A percentile compares a stretch with the other conserved stretches of the same genome.
These are phyloP conservation scores for Octodon degus DNA, from an alignment of 2,113 vertebrate genomes.

Conservation along the genomic window DNA sequence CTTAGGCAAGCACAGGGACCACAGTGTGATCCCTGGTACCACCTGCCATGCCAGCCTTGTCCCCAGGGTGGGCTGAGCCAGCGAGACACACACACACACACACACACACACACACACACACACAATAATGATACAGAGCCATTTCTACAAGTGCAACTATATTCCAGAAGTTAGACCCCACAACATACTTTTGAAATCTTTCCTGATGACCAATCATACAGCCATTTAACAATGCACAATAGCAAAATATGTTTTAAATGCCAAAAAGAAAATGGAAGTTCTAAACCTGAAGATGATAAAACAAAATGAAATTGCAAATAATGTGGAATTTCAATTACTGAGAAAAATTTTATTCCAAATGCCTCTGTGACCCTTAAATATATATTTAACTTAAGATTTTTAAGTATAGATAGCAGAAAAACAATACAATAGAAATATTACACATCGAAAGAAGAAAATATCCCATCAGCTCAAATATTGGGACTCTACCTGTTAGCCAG, in stretches of 20 bases:
- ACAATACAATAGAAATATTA: not conserved
- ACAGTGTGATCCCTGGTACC: too few species aligned
- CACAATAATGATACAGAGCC: not conserved
- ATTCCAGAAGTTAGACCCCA: not conserved
- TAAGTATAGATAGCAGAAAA: not conserved
- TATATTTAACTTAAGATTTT: not conserved
- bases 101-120: too few species aligned
- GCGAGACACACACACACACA: too few species aligned
- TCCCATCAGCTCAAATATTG: not conserved
- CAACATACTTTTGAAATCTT: not conserved
- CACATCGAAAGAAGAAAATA: not conserved
- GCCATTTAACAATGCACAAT: not conserved
- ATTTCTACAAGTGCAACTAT: not conserved
- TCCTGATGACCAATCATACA: not conserved
- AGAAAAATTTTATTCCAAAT: conserved; percentile 36
- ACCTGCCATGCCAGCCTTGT: too few species aligned
- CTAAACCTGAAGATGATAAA: not conserved
- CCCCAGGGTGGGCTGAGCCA: too few species aligned
- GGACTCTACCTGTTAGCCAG: not conserved
- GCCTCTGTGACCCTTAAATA: not conserved
- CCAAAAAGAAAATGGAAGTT: not conserved
- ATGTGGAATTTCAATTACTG: not conserved
- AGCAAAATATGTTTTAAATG: not conserved
- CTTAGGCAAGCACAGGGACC: too few species aligned
- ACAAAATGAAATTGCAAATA: not conserved